Percentiles rank a stretch among this genome's conserved stretches.
Evolutionary conservation across 2,113 vertebrate genomes (phyloP).

Genomic region (Pleuronectes platessa): DNA sequence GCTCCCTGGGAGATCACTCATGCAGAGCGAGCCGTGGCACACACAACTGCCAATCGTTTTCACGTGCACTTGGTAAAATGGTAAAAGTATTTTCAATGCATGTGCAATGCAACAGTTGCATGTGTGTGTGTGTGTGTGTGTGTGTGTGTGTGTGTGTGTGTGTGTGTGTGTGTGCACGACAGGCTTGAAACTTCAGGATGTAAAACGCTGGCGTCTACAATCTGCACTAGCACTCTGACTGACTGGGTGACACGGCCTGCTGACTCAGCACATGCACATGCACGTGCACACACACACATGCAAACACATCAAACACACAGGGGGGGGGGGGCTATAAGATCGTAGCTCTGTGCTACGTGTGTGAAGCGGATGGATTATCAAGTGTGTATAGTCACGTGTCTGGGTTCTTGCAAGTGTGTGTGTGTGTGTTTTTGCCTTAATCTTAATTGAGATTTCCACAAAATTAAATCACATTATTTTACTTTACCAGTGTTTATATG

Average conservation of each 20-base stretch:
- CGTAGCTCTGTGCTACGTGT: constrained; percentile 1
- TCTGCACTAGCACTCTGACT: constrained; percentile 4
- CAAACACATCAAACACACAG: too few relatives aligned
- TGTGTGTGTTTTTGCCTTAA: constrained; percentile 19
- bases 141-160: too few relatives aligned
- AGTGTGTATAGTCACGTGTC: constrained; percentile 24
- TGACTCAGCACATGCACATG: constrained; percentile 19
- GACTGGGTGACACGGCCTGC: constrained; percentile 24
- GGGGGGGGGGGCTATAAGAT: constrained; percentile 10
- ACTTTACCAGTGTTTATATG: not conserved
- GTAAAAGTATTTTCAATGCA: too few relatives aligned
- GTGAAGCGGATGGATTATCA: constrained; percentile 41
- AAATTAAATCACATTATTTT: constrained; percentile 31
- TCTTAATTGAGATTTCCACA: constrained; percentile 39
- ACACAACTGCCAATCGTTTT: too few relatives aligned
- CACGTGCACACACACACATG: not conserved
- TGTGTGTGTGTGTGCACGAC: too few relatives aligned
- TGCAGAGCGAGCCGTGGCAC: not conserved
- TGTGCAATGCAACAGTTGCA: too few relatives aligned
- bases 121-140: too few relatives aligned
- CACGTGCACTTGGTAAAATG: too few relatives aligned
- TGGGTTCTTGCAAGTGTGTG: constrained; percentile 7
- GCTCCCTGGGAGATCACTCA: not conserved
- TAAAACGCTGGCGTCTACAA: not conserved
- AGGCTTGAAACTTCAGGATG: not conserved